Base-by-base conservation (phyloP, 2,797 vertebrate genomes). In the Neosalanx taihuensis region DNA sequence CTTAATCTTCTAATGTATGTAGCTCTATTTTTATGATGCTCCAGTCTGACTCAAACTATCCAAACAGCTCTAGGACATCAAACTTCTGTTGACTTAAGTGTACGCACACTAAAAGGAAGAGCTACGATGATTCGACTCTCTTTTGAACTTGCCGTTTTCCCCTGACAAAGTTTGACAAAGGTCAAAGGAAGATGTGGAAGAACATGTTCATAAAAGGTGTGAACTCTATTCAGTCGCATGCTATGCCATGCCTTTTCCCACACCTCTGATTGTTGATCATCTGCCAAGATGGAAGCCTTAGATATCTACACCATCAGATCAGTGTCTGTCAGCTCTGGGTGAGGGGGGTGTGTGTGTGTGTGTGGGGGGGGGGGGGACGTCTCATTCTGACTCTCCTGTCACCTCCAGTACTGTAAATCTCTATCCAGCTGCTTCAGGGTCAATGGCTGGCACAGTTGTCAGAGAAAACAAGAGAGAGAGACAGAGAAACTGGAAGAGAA, bases 321-420 rank as follows among this genome's bases (percentile, higher is more conserved):
- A 79, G 67, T 77, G 20, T 13, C 70, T 67, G 74, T 80, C 73
- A 74, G 71, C 15, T 46, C 12, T 56, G 57, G 74, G 69, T 46
- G 46, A 26, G 23, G 23, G 23, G 23, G 1, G 23, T 26, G 23
- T 26, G 23, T 26, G 23, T 26, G 23, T 26, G 23, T 26, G 23
- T 26, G 23, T 26, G 23, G 23, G 23, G 23, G 23, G 23, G 23
- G 23, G 23, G 23, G 75, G 72, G 83, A 85, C 83, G 81, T 73
- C 79, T 81, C 77, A 84, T 83, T 82, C 78, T 74, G 81, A 72
- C 70, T 60, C n/a, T 41, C 20, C 37, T 33, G 77, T 83, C 41
- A 1, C 69, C 68, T 84, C 71, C 13, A 65, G 81, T 81, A 69
- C 68, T 62, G 69, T 77, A 75, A 73, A 76, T 79, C 74, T 61